Percentiles rank a stretch among this genome's conserved stretches.
These are phyloP conservation scores for Charanyca ferruginea DNA, from an alignment of 2,888 invertebrate genomes.

Conservation along the genomic window DNA sequence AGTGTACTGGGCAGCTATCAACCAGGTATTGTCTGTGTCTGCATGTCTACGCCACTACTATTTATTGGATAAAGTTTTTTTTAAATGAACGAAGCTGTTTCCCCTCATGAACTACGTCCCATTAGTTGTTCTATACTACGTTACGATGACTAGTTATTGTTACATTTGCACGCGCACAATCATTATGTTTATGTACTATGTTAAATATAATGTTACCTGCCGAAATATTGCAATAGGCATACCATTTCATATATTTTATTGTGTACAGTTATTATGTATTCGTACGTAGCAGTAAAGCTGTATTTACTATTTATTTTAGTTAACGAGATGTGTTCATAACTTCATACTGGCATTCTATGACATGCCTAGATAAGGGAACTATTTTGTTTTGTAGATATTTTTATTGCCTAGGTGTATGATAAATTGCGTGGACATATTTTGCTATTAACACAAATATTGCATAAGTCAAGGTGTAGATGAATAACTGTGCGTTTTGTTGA, in stretches of 20 bases:
- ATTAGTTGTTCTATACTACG: constrained; percentile 46
- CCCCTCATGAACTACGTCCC: constrained; percentile 37
- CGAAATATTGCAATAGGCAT: constrained; percentile 65
- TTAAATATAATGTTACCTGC: constrained; percentile 68
- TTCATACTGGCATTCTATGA: constrained; percentile 80
- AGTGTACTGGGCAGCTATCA: constrained; percentile 39
- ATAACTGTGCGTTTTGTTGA: constrained; percentile 86
- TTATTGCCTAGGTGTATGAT: constrained; percentile 72
- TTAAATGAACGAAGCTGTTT: constrained; percentile 32
- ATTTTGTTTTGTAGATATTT: constrained; percentile 66
- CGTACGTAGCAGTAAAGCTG: constrained; percentile 53
- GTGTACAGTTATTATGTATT: constrained; percentile 63
- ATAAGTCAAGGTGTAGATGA: constrained; percentile 69
- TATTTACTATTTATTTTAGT: constrained; percentile 73
- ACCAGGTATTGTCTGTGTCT: constrained; percentile 25
- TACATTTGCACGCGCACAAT: constrained; percentile 68
- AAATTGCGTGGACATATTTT: constrained; percentile 72
- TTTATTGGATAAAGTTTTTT: constrained; percentile 7
- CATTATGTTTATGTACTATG: constrained; percentile 58
- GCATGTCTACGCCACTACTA: constrained; percentile 34
- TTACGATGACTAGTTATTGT: constrained; percentile 58
- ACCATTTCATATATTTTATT: constrained; percentile 65
- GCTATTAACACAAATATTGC: constrained; percentile 71
- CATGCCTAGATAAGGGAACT: constrained; percentile 72
- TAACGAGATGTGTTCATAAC: constrained; percentile 77